Evolutionary conservation across 2,797 vertebrate species (phyloP), one percentile per base, ranked within the genome.

Genomic region (Sebastes steindachneri): DNA sequence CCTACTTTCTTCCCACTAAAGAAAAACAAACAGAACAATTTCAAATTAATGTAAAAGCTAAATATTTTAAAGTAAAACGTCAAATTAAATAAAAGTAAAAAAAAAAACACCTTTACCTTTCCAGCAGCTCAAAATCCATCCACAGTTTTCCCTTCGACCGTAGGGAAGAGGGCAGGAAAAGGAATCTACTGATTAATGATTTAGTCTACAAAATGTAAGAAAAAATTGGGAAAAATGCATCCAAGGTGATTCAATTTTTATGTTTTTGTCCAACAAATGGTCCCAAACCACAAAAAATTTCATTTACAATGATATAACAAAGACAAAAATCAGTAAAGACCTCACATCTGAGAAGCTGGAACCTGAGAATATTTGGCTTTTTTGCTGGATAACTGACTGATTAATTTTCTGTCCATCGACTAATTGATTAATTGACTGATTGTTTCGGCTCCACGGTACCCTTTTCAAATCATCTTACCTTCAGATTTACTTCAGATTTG

Each of bases 91-190:
- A 14, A 37, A 37, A 26, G 5, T 17, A 5, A 21, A 35, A n/a
- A 2, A 19, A 19, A 3, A 23, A 25, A 7, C 53, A 14, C 14
- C 93, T 92, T 96, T 90, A 98, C 97, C 96, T 92, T 75, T 91
- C 87, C 86, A 92, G 93, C 55, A 97, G 41, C 35, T 89, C 89
- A 86, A 97, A 98, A 37, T 96, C 96, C 53, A 97, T 93, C 73
- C 96, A 96, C 65, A 98, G 89, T 58, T 92, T 78, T 79, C 95
- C 93, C 28, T 94, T 88, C 15, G 76, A 86, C 96, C 96, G 74
- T 51, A 69, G 12, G 88, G 80, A 71, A 41, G 55, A 28, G 37
- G 37, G 37, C 37, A 41, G 37, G 37, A 41, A 41, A 41, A 11
- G 12, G 12, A 45, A 45, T 17, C 14, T 45, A 45, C 41, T 7